Percentiles rank a stretch among this genome's conserved stretches.
Evolutionary conservation across 92 coral and sea anemone genomes (phyloP).

Genomic region (Parazoanthus atlanticus): DNA sequence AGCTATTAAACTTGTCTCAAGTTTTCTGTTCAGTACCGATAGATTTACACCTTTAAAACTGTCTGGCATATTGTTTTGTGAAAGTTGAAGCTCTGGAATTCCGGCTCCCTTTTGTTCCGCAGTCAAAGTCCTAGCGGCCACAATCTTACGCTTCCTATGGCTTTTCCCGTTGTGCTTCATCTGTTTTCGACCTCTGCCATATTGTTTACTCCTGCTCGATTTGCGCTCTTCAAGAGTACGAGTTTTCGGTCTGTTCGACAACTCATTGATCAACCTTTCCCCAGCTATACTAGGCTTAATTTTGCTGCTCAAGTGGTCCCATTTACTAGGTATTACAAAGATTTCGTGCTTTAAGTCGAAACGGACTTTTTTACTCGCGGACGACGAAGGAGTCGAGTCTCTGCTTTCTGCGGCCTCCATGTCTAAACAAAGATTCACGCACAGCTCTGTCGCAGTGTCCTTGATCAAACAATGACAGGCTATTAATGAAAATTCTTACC

Average conservation of each 20-base stretch:
- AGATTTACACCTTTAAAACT: background rate
- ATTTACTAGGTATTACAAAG: constrained; percentile 83
- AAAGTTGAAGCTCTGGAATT: constrained; percentile 20
- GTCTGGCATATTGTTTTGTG: constrained; percentile 4
- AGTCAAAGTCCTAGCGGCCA: background rate
- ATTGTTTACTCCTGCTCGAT: constrained; percentile 47
- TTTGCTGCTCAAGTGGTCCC: constrained; percentile 74
- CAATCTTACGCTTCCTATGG: constrained; percentile 9
- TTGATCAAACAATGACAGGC: constrained; percentile 15
- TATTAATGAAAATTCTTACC: constrained; percentile 17
- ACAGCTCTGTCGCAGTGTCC: background rate
- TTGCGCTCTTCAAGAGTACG: constrained; percentile 34
- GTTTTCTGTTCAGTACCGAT: background rate
- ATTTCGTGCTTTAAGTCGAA: constrained; percentile 87
- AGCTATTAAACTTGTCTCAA: background rate
- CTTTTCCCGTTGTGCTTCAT: constrained; percentile 27
- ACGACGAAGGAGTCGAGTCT: background rate
- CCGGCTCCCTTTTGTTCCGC: background rate
- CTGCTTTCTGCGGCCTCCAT: background rate
- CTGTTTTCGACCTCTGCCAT: constrained; percentile 48
- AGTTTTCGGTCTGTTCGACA: constrained; percentile 32
- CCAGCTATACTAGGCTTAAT: constrained; percentile 21
- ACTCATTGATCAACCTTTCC: constrained; percentile 31
- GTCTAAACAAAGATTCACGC: background rate
- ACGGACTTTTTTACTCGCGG: constrained; percentile 73